Base-by-base conservation (phyloP, 2,113 vertebrate species). In the Spea multiplicata region DNA sequence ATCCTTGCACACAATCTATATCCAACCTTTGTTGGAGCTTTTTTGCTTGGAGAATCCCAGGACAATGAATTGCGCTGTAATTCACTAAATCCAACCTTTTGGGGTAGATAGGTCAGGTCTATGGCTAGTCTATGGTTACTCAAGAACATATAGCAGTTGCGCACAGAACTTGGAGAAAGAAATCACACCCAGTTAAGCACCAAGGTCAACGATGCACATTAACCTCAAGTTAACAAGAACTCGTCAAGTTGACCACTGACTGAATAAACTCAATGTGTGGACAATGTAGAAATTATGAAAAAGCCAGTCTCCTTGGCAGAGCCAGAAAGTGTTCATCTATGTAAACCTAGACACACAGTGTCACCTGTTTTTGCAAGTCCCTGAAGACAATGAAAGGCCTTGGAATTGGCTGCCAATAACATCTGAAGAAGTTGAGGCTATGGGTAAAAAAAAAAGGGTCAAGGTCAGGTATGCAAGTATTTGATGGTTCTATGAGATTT, bases 291-390 rank as follows among this genome's bases (percentile, higher is more conserved):
- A n/a, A 14, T 5, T 71, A 5, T 14, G 5, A 12, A 6, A 1
- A 3, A 5, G 4, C 8, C 12, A 52, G 5, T 53, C 17, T 71
- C 7, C 8, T 48, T 12, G 8, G 4, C 8, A 14, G 4, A 12
- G 5, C 2, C n/a, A 12, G 8, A 13, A 8, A 49, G 10, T 52
- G 8, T 44, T 30, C 49, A 8, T 12, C 12, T 16, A 6, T 52
- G 8, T 5, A 8, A 73, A 44, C 14, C 30, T 13, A 55, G 30
- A 50, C 0, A 44, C 0, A 68, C 9, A 49, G 0, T 3, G 4
- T 84, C 82, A 91, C 91, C 90, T 86, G 92, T 87, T 67, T 90
- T 86, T 49, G 90, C 86, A 74, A 48, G 2, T 48, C 81, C 89
- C 52, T 82, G 49, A 55, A 89, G 91, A 68, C 88, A 45, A 73